phyloP scores from a whole-genome alignment of 2,113 vertebrate species.

The Cercopithecus mona region DNA sequence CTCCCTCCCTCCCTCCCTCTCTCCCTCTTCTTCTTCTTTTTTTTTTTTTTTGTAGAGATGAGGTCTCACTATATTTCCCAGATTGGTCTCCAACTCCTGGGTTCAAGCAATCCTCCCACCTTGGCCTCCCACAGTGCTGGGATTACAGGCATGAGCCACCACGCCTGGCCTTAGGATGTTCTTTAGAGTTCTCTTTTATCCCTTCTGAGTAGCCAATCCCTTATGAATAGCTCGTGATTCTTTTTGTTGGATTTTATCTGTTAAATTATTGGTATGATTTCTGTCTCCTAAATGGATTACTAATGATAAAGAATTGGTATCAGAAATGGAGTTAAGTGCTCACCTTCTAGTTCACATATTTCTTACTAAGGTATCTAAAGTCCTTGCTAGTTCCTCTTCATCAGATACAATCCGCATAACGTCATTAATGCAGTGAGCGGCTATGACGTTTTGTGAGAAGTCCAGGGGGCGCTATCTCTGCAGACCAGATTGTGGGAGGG shows the following conservation, averaged over 20 bases:
- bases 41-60: too few species aligned
- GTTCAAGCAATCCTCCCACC: too few species aligned
- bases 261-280: background rate
- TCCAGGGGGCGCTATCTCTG: background rate
- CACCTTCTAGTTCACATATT: background rate
- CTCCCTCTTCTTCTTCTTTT: accelerated
- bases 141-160: too few species aligned
- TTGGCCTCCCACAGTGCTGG: too few species aligned
- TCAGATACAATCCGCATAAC: background rate
- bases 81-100: too few species aligned
- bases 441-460: background rate
- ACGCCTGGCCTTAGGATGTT: background rate
- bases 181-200: background rate
- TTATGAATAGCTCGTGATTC: background rate
- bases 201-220: background rate
- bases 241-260: background rate
- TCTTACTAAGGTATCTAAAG: background rate
- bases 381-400: background rate
- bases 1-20: too few species aligned
- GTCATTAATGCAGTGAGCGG: background rate
- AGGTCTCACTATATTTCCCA: too few species aligned
- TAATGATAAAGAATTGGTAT: background rate
- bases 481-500: background rate
- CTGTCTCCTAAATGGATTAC: background rate
- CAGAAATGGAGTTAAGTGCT: background rate